These are phyloP conservation scores for Grammomys dolichurus DNA, from an alignment of 2,113 vertebrate species.

Conservation along the genomic window DNA sequence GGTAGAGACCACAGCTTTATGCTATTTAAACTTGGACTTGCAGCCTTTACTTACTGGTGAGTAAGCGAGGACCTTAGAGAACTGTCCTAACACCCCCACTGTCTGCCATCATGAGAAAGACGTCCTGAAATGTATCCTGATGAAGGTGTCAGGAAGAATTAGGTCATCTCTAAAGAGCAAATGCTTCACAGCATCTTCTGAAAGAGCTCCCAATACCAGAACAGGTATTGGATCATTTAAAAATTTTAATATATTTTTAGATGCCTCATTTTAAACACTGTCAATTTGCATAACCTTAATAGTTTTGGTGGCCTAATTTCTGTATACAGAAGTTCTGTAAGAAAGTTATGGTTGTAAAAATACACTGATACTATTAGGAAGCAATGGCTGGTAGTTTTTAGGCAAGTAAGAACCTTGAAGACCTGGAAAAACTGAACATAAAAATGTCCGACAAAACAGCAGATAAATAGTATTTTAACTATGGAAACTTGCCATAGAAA, in stretches of 20 bases:
- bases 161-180: slow-evolving; percentile 17
- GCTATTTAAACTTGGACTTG: slow-evolving; percentile 41
- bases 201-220: slow-evolving; percentile 15
- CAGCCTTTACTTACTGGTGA: slow-evolving; percentile 50
- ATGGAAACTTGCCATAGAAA: neutral
- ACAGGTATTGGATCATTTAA: slow-evolving; percentile 18
- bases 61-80: slow-evolving; percentile 37
- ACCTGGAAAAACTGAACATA: neutral
- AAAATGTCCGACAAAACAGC: neutral
- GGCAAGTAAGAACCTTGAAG: neutral
- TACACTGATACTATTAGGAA: slow-evolving; percentile 21
- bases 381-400: neutral
- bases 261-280: neutral
- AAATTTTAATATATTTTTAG: neutral
- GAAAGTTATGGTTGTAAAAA: slow-evolving; percentile 9
- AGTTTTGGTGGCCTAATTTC: slow-evolving; percentile 33
- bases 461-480: neutral
- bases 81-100: neutral
- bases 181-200: slow-evolving; percentile 26
- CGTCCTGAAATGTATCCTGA: slow-evolving; percentile 28
- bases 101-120: slow-evolving; percentile 16
- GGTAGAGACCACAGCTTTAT: slow-evolving; percentile 41
- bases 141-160: slow-evolving; percentile 40
- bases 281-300: slow-evolving; percentile 1
- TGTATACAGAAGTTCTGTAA: neutral